phyloP scores from a whole-genome alignment of 2,888 invertebrate genomes.

The Drosophila subquinaria region DNA sequence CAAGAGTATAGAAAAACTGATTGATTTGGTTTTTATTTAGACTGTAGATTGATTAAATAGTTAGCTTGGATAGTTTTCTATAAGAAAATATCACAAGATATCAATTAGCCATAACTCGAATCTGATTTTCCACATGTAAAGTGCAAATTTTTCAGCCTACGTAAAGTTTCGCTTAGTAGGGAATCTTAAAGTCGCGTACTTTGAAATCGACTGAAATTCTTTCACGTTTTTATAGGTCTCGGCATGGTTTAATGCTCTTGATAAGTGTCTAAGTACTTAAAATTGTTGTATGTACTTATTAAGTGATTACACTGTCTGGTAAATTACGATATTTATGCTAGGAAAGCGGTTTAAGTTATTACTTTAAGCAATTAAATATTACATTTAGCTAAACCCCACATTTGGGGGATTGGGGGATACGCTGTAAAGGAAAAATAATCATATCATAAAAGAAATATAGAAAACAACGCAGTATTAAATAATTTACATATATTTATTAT shows the following conservation, averaged over 20 bases:
- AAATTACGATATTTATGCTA: slow-evolving; percentile 1
- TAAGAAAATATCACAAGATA: too few relatives aligned
- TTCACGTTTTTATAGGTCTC: slow-evolving; percentile 12
- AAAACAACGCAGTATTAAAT: neutral
- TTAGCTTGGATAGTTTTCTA: too few relatives aligned
- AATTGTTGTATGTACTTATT: slow-evolving; percentile 13
- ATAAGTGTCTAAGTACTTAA: slow-evolving; percentile 11
- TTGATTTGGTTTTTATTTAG: too few relatives aligned
- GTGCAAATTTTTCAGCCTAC: neutral
- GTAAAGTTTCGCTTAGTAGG: slow-evolving; percentile 9
- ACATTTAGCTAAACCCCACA: neutral
- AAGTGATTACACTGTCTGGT: slow-evolving; percentile 14
- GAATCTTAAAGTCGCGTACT: slow-evolving; percentile 4
- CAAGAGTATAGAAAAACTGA: too few relatives aligned
- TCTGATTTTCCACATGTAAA: neutral
- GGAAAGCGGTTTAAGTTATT: neutral
- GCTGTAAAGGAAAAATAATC: neutral
- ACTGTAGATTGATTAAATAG: too few relatives aligned
- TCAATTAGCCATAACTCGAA: neutral
- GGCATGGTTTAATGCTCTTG: slow-evolving; percentile 17
- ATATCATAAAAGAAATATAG: neutral
- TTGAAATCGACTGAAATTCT: neutral
- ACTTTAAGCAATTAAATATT: neutral
- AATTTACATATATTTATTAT: slow-evolving; percentile 40
- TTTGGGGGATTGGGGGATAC: too few relatives aligned